Base-by-base conservation (phyloP, 1,140 invertebrate species). In the Heliothis subflexa region DNA sequence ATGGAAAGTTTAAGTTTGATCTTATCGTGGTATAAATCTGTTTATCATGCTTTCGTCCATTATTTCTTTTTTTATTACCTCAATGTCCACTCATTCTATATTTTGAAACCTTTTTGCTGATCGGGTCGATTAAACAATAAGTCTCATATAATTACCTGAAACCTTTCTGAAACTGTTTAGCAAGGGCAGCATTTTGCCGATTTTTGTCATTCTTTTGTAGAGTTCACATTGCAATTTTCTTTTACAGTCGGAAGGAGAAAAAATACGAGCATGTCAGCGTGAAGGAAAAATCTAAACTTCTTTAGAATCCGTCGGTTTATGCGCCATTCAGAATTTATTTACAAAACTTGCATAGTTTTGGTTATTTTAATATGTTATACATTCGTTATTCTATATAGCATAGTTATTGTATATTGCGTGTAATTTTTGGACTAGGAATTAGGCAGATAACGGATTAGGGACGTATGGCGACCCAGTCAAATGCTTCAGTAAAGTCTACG, bases 231-330 rank as follows among this genome's bases (percentile, higher is more conserved):
- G n/a, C n/a, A 52, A 68, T 72, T 76, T 83, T 78, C 68, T 72
- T 77, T 83, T 83, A 54, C 83, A 88, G 86, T 78, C 45, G 7
- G 86, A 86, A 82, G 86, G 83, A 18, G 86, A 88, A 57, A 83
- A 82, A 12, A 55, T 88, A 11, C 62, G 86, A 33, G 75, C 82
- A 13, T 88, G 86, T 64, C 85, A 86, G 71, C 78, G 79, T 79
- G 85, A 85, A 49, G 59, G 52, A n/a, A 85, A 81, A 66, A 81
- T 78, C 12, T 81, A 70, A 77, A 64, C 54, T 59, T 21, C 4
- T 5, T 10, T 28, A 70, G 40, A 25, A 52, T 72, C 33, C 14
- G 21, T 40, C 33, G 28, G 10, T 61, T 9, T n/a, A 18, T 16
- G 3, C 45, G 40, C 11, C n/a, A 54, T 16, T 11, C 18, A 59